Evolutionary conservation across 2,113 vertebrate species (phyloP).

Genomic region (Phoxinus phoxinus): DNA sequence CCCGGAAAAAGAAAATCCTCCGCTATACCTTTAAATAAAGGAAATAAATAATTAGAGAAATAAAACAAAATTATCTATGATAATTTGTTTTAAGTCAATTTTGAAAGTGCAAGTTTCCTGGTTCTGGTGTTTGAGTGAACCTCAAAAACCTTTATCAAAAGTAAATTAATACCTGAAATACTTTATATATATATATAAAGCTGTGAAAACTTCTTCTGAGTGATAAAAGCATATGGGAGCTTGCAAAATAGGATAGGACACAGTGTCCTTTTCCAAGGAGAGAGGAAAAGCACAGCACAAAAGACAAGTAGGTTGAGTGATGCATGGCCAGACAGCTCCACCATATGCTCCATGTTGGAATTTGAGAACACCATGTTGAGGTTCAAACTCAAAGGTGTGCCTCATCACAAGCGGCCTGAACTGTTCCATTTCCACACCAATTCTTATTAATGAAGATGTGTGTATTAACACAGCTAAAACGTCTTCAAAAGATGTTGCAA

Average conservation of each 20-base stretch:
- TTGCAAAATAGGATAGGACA: constrained; percentile 25
- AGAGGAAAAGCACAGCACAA: neutral
- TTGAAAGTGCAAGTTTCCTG: no score
- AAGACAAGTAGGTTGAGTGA: constrained; percentile 1
- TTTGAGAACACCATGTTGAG: neutral
- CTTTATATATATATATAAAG: neutral
- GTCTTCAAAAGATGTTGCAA: neutral
- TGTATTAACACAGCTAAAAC: neutral
- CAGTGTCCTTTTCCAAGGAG: neutral
- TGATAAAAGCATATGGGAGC: no score
- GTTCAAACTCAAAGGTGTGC: neutral
- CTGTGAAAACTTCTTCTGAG: neutral
- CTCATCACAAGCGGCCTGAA: neutral
- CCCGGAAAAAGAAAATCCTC: no score
- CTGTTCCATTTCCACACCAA: neutral
- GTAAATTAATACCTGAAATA: neutral
- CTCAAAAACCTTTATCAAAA: neutral
- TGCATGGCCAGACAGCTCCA: neutral
- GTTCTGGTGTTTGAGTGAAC: neutral
- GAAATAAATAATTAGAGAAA: no score
- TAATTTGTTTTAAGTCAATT: no score
- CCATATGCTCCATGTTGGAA: neutral
- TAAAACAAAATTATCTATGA: no score
- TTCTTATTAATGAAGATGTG: neutral
- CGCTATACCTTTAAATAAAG: no score